Evolutionary conservation across 1,140 invertebrate species (phyloP).

Genomic region (Drosophila kepulauana): DNA sequence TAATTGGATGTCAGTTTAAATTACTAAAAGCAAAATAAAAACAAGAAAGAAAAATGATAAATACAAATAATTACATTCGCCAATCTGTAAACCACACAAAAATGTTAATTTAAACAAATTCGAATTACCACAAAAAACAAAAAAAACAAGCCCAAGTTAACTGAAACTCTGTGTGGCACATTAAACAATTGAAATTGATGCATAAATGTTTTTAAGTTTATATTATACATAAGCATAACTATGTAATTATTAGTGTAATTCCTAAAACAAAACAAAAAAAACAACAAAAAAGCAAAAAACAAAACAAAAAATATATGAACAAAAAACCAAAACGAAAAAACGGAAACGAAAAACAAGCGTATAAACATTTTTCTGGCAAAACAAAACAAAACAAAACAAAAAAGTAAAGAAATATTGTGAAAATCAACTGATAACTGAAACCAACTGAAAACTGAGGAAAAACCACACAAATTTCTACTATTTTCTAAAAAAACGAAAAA

Average conservation of each 20-base stretch:
- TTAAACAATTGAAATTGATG: slow-evolving; percentile 68
- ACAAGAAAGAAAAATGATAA: slow-evolving; percentile 1
- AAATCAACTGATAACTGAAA: slow-evolving; percentile 34
- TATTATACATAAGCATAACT: slow-evolving; percentile 77
- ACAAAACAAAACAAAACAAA: slow-evolving; percentile 15
- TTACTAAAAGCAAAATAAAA: slow-evolving; percentile 21
- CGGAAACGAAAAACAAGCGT: slow-evolving; percentile 43
- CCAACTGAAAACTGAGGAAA: slow-evolving; percentile 31
- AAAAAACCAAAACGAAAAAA: slow-evolving; percentile 40
- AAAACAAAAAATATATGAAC: slow-evolving; percentile 45
- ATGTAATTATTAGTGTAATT: slow-evolving; percentile 84
- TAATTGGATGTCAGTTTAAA: slow-evolving; percentile 61
- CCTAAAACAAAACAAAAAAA: slow-evolving; percentile 59
- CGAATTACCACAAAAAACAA: slow-evolving; percentile 27
- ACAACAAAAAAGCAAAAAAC: slow-evolving; percentile 28
- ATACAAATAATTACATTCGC: slow-evolving; percentile 9
- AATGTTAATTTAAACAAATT: slow-evolving; percentile 59
- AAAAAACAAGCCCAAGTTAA: slow-evolving; percentile 18
- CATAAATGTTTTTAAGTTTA: slow-evolving; percentile 82
- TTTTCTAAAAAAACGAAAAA: slow-evolving; percentile 56
- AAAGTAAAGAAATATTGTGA: slow-evolving; percentile 4
- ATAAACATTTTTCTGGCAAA: slow-evolving; percentile 54
- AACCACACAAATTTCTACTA: slow-evolving; percentile 55
- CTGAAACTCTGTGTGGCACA: slow-evolving; percentile 61
- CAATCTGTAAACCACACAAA: slow-evolving; percentile 45